phyloP scores from a whole-genome alignment of 2,113 vertebrate genomes.

The Connochaetes taurinus region DNA sequence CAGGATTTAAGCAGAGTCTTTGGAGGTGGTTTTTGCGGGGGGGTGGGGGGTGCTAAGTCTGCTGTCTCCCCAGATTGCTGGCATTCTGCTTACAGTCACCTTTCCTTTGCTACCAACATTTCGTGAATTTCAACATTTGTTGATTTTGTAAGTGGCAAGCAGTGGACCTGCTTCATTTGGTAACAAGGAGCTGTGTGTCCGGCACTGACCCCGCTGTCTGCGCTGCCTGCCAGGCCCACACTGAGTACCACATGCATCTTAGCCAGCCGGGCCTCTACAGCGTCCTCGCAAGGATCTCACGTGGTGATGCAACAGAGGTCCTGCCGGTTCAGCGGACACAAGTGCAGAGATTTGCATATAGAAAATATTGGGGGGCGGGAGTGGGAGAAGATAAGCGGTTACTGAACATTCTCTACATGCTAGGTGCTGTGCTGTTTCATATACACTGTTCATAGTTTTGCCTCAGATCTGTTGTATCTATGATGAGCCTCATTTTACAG shows the following conservation, averaged over 20 bases:
- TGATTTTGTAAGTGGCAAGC: neutral
- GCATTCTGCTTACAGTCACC: neutral
- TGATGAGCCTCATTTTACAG: neutral
- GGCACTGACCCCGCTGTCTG: neutral
- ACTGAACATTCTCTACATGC: neutral
- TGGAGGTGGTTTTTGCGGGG: neutral
- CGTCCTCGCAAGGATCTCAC: neutral
- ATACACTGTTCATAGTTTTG: neutral
- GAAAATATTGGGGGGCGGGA: neutral
- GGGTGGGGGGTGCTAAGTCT: fast-evolving
- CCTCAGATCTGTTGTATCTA: neutral
- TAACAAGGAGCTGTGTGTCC: neutral
- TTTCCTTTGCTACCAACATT: neutral
- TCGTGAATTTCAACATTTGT: neutral
- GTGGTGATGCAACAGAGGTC: neutral
- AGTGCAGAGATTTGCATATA: neutral
- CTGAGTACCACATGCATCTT: neutral
- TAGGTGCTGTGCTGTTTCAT: neutral
- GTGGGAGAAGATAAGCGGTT: neutral
- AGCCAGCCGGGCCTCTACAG: no score
- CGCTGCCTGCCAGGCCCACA: neutral
- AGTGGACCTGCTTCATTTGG: neutral
- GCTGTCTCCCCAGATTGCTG: neutral
- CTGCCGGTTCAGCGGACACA: neutral
- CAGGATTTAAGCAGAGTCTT: neutral